These are phyloP conservation scores for Trematomus loennbergii DNA, from an alignment of 2,113 vertebrate species.

Conservation along the genomic window DNA sequence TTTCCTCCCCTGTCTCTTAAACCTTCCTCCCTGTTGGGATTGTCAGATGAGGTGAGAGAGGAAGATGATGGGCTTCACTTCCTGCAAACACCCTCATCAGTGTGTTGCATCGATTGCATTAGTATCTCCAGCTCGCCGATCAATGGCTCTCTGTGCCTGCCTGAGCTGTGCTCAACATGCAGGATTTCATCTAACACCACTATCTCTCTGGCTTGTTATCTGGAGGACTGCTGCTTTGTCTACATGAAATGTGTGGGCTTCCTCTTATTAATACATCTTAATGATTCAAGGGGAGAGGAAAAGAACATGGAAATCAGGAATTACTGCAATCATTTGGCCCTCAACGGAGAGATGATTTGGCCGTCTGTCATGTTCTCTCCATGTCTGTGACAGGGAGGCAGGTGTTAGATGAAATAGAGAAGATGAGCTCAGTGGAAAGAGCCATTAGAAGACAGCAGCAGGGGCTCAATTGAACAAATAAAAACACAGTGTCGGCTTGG, in stretches of 20 bases:
- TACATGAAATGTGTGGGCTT: not conserved
- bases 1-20: not conserved
- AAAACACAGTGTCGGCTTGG: conserved; percentile 56
- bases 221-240: not conserved
- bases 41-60: conserved; percentile 47
- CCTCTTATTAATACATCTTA: not conserved
- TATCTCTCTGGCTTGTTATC: not conserved
- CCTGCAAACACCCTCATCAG: conserved; percentile 76
- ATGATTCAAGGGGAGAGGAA: conserved; percentile 4
- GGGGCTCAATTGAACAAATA: conserved; percentile 70
- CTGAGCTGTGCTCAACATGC: conserved; percentile 73
- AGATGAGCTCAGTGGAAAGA: conserved; percentile 67
- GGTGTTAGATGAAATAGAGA: conserved; percentile 69
- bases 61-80: conserved; percentile 69
- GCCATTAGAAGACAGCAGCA: conserved; percentile 70
- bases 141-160: conserved; percentile 82
- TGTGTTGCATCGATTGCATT: conserved; percentile 85
- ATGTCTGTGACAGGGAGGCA: conserved; percentile 66
- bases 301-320: conserved; percentile 6
- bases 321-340: conserved; percentile 19
- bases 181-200: conserved; percentile 71
- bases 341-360: conserved; percentile 11
- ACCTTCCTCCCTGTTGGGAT: conserved; percentile 11
- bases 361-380: conserved; percentile 19
- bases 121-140: conserved; percentile 84